A percentile compares a stretch with the other conserved stretches of the same genome.
Evolutionary conservation across 2,888 invertebrate species (phyloP).

Genomic region (Linnaemya vulpina): DNA sequence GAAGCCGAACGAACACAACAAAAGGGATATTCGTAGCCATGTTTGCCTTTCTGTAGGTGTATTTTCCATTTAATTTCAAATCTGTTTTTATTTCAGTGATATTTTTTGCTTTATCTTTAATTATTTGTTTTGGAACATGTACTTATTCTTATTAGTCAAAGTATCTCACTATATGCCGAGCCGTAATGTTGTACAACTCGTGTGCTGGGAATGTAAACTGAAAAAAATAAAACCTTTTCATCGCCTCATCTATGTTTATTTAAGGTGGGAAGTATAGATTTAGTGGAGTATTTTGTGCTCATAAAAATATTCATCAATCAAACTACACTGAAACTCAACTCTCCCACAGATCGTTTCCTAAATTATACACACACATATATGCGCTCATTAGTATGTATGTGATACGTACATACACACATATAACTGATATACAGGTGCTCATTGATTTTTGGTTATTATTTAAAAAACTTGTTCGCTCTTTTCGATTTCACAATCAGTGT

Average conservation of each 20-base stretch:
- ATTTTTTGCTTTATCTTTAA: slow-evolving; percentile 13
- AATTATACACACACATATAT: background rate
- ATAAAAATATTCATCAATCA: slow-evolving; percentile 8
- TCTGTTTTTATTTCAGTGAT: too few relatives aligned
- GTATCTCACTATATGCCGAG: background rate
- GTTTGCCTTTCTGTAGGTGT: slow-evolving; percentile 83
- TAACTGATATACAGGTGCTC: background rate
- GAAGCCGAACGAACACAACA: slow-evolving; percentile 91
- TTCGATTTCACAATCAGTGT: background rate
- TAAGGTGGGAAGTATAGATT: background rate
- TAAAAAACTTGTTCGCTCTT: background rate
- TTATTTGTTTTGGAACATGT: slow-evolving; percentile 9
- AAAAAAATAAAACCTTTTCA: slow-evolving; percentile 46
- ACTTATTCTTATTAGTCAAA: slow-evolving; percentile 1
- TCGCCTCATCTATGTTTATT: slow-evolving; percentile 18
- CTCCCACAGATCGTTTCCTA: background rate
- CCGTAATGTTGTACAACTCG: slow-evolving; percentile 1
- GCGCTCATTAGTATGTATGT: background rate
- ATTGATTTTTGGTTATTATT: background rate
- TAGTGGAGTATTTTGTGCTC: slow-evolving; percentile 19
- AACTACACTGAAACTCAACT: slow-evolving; percentile 26
- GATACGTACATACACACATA: too few relatives aligned
- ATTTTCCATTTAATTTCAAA: background rate
- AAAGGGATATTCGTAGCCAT: slow-evolving; percentile 88
- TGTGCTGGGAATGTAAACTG: slow-evolving; percentile 46